Percentiles rank a stretch among this genome's conserved stretches.
These are phyloP conservation scores for Brachirus orientalis DNA, from an alignment of 2,113 vertebrate genomes.

Conservation along the genomic window DNA sequence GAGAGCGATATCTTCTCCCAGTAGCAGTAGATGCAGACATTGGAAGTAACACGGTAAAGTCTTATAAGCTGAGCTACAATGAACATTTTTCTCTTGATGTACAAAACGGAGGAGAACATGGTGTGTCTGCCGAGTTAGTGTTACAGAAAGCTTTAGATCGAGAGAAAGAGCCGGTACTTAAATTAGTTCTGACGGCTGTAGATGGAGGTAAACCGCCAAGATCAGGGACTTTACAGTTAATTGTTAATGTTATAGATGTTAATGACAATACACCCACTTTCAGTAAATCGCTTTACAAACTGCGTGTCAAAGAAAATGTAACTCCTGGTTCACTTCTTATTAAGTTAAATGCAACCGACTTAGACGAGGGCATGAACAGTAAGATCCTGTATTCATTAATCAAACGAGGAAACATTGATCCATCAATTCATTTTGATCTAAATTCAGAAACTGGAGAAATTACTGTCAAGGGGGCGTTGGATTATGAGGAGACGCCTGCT, in stretches of 20 bases:
- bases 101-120: slow-evolving; percentile 66
- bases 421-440: slow-evolving; percentile 78
- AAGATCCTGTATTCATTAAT: slow-evolving; percentile 72
- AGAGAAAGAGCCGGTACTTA: slow-evolving; percentile 63
- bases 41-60: slow-evolving; percentile 73
- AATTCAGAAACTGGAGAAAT: slow-evolving; percentile 82
- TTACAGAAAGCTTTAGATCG: slow-evolving; percentile 70
- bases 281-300: slow-evolving; percentile 73
- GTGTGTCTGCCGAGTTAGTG: slow-evolving; percentile 69
- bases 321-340: slow-evolving; percentile 52
- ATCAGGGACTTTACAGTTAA: slow-evolving; percentile 55
- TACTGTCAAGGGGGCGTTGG: slow-evolving; percentile 73
- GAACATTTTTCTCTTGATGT: slow-evolving; percentile 77
- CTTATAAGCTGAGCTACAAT: slow-evolving; percentile 71
- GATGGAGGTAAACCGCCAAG: slow-evolving; percentile 73
- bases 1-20: slow-evolving; percentile 1
- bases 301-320: slow-evolving; percentile 64
- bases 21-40: slow-evolving; percentile 62
- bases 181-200: slow-evolving; percentile 60
- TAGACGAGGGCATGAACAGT: slow-evolving; percentile 76
- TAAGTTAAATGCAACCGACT: slow-evolving; percentile 70
- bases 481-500: slow-evolving; percentile 68
- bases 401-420: slow-evolving; percentile 78
- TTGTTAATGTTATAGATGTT: slow-evolving; percentile 45
- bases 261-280: slow-evolving; percentile 76